Percentiles rank a stretch among this genome's conserved stretches.
Conservation (phyloP, 2,113 vertebrate species). For the Notothenia rossii region DNA sequence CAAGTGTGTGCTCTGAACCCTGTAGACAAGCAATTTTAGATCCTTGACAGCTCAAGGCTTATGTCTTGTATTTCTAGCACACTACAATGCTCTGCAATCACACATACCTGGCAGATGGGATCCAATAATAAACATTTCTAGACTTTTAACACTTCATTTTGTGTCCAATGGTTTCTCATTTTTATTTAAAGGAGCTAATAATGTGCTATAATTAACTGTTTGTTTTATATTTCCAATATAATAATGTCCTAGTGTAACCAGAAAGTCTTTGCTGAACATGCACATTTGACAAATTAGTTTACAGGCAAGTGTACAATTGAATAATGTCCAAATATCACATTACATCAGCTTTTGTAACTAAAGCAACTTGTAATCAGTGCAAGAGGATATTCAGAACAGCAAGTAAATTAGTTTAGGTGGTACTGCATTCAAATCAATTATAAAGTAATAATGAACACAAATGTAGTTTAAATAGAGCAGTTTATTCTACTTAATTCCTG, state of each 20-base stretch:
- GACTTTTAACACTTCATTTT: background rate
- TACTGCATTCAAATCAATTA: background rate
- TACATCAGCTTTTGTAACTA: too few relatives aligned
- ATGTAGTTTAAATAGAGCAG: background rate
- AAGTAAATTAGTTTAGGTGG: too few relatives aligned
- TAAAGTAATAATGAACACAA: background rate
- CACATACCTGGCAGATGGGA: background rate
- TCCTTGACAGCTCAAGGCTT: constrained; percentile 31
- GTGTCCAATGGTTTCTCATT: background rate
- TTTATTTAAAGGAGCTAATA: background rate
- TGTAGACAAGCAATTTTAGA: constrained; percentile 29
- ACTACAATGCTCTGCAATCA: background rate
- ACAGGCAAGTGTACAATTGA: background rate
- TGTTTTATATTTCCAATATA: background rate
- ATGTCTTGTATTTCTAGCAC: constrained; percentile 9
- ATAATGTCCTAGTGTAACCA: background rate
- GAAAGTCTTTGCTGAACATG: background rate
- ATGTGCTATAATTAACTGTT: background rate
- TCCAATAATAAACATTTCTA: background rate
- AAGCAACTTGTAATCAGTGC: too few relatives aligned
- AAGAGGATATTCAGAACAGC: too few relatives aligned
- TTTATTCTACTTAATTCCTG: background rate
- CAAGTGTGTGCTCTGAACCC: constrained; percentile 16
- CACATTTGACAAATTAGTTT: too few relatives aligned
- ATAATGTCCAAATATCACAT: background rate